These are phyloP conservation scores for Pseudochirops cupreus DNA, from an alignment of 2,797 vertebrate species.

Conservation along the genomic window DNA sequence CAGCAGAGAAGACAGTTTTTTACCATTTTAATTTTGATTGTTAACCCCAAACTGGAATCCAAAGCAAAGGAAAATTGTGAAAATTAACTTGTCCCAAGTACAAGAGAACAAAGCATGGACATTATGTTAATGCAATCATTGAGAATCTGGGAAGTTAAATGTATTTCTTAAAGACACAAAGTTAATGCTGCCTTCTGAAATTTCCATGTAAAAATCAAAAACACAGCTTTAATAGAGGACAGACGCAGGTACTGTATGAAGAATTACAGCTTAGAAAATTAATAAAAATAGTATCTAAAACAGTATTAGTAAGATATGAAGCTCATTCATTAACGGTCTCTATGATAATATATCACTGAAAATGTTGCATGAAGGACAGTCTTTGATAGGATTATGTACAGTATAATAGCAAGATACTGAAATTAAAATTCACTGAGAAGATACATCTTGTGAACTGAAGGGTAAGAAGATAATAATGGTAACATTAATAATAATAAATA, in stretches of 20 bases:
- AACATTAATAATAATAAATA: conserved; percentile 94
- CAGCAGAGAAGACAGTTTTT: conserved; percentile 63
- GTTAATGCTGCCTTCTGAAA: conserved; percentile 85
- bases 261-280: conserved; percentile 90
- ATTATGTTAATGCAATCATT: conserved; percentile 81
- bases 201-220: conserved; percentile 87
- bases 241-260: conserved; percentile 85
- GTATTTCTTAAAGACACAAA: conserved; percentile 84
- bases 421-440: conserved; percentile 96
- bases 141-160: conserved; percentile 82
- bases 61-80: conserved; percentile 77
- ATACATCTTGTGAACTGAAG: conserved; percentile 90
- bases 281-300: conserved; percentile 96
- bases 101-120: conserved; percentile 80
- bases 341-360: conserved; percentile 95
- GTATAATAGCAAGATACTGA: conserved; percentile 91
- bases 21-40: conserved; percentile 79
- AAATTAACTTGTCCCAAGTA: conserved; percentile 79
- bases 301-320: conserved; percentile 94
- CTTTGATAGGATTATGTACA: conserved; percentile 94
- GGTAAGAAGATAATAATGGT: conserved; percentile 90
- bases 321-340: conserved; percentile 93
- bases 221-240: conserved; percentile 87
- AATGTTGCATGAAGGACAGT: conserved; percentile 96
- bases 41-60: conserved; percentile 77